phyloP scores from a whole-genome alignment of 2,888 invertebrate genomes.

The Timema podura region DNA sequence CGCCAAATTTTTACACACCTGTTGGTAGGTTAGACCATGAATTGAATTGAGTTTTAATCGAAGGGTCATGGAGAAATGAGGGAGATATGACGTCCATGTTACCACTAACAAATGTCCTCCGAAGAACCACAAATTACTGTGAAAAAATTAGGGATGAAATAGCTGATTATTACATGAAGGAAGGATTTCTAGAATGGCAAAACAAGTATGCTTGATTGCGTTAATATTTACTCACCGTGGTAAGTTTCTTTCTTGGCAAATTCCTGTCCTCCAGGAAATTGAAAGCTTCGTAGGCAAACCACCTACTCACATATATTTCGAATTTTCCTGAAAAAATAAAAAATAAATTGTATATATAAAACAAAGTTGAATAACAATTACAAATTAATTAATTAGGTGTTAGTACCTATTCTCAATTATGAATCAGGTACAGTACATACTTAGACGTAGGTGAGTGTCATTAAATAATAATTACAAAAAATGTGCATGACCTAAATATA shows the following conservation, averaged over 20 bases:
- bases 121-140: background rate
- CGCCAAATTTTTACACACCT: background rate
- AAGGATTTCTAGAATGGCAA: background rate
- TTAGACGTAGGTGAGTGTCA: no score
- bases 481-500: no score
- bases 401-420: no score
- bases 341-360: no score
- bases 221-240: background rate
- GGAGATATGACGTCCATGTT: background rate
- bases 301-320: background rate
- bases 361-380: no score
- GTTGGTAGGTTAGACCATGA: background rate
- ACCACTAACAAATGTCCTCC: background rate
- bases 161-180: background rate
- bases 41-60: background rate
- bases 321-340: background rate
- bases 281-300: background rate
- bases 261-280: background rate
- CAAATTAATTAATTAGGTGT: no score
- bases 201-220: background rate
- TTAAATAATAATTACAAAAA: no score
- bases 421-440: no score
- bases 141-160: background rate
- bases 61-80: conserved; percentile 1
- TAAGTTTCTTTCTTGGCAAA: background rate